Evolutionary conservation across 2,113 vertebrate genomes (phyloP).

Genomic region (Mesocricetus auratus): DNA sequence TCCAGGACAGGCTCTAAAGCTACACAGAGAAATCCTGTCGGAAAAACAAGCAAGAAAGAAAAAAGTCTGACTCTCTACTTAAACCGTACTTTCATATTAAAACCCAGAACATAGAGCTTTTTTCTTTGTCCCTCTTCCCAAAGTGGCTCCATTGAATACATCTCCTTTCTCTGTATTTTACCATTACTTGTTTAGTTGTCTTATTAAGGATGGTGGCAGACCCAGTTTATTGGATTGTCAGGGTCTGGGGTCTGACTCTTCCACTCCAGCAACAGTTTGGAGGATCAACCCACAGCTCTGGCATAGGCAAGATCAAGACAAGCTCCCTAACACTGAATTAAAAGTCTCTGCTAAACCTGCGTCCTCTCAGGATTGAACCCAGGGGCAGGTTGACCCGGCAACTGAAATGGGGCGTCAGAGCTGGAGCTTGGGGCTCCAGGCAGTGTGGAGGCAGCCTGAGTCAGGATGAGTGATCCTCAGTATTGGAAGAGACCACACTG

Average conservation of each 20-base stretch:
- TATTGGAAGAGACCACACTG: neutral
- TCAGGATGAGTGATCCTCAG: neutral
- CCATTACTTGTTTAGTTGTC: neutral
- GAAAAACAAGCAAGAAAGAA: too few relatives aligned
- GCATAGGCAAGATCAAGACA: neutral
- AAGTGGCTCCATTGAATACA: neutral
- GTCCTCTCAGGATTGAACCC: neutral
- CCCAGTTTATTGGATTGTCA: neutral
- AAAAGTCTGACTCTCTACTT: neutral
- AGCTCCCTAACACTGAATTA: neutral
- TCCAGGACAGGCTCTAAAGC: too few relatives aligned
- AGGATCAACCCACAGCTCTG: neutral
- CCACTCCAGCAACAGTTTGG: neutral
- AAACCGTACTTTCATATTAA: neutral
- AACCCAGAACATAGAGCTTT: neutral
- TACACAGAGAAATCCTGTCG: too few relatives aligned
- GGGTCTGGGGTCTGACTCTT: neutral
- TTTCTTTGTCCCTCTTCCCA: neutral
- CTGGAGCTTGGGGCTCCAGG: too few relatives aligned
- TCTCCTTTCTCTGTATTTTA: neutral
- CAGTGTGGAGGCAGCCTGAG: rapidly evolving
- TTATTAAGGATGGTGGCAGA: neutral
- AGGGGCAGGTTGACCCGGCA: neutral
- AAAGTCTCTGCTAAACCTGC: neutral
- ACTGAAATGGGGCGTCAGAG: neutral